A percentile compares a stretch with the other conserved stretches of the same genome.
Conservation (phyloP, 2,888 invertebrate genomes). For the Drosophila ochracea region DNA sequence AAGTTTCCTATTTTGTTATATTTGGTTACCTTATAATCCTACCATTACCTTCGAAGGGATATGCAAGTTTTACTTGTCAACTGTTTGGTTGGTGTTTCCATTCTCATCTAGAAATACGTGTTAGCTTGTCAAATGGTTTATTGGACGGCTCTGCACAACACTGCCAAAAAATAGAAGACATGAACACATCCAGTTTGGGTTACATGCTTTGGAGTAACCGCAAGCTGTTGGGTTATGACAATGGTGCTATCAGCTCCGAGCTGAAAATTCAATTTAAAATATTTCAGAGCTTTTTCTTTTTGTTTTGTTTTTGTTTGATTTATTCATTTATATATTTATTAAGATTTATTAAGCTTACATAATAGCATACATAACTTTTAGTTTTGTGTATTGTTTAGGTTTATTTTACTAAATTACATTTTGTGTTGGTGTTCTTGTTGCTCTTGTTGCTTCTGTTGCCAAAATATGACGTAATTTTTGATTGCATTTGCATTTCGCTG, state of each 20-base stretch:
- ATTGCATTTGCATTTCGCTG: slow-evolving; percentile 56
- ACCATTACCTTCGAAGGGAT: neutral
- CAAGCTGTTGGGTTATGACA: slow-evolving; percentile 14
- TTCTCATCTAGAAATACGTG: neutral
- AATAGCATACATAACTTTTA: slow-evolving; percentile 75
- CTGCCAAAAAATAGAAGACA: slow-evolving; percentile 12
- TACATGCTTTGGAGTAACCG: slow-evolving; percentile 22
- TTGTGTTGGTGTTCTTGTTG: slow-evolving; percentile 48
- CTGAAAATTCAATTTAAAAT: slow-evolving; percentile 27
- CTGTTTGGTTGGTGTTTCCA: neutral
- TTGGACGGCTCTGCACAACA: slow-evolving; percentile 27
- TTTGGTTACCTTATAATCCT: neutral
- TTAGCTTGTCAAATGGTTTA: slow-evolving; percentile 26
- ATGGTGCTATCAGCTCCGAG: neutral
- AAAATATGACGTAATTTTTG: slow-evolving; percentile 65
- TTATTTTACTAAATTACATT: slow-evolving; percentile 78
- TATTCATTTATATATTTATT: slow-evolving; percentile 67
- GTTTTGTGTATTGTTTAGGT: slow-evolving; percentile 62
- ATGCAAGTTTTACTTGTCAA: slow-evolving; percentile 4
- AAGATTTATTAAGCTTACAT: slow-evolving; percentile 71
- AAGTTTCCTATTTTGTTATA: neutral
- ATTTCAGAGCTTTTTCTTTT: slow-evolving; percentile 5
- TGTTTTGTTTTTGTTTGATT: slow-evolving; percentile 33
- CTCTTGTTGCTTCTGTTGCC: slow-evolving; percentile 36
- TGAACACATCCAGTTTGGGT: slow-evolving; percentile 33